These are phyloP conservation scores for Lycorma delicatula DNA, from an alignment of 1,140 invertebrate genomes.

Conservation along the genomic window DNA sequence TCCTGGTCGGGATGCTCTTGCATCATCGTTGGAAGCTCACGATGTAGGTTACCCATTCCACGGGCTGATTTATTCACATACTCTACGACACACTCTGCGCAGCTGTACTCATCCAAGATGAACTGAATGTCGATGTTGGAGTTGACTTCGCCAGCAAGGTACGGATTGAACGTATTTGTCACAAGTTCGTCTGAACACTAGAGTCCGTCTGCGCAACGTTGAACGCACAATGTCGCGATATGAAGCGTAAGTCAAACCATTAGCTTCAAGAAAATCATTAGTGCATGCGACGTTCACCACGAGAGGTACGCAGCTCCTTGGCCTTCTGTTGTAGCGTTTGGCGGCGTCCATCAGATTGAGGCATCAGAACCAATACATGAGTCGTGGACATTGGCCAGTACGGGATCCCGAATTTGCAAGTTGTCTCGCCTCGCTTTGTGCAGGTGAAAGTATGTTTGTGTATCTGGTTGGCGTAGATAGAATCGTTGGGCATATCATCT, in stretches of 20 bases:
- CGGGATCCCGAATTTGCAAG: slow-evolving; percentile 33
- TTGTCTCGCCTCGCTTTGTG: slow-evolving; percentile 31
- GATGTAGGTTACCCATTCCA: slow-evolving; percentile 36
- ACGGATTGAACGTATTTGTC: slow-evolving; percentile 36
- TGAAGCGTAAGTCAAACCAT: neutral
- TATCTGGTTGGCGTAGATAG: slow-evolving; percentile 33
- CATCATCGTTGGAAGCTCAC: slow-evolving; percentile 32
- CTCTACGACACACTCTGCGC: slow-evolving; percentile 33
- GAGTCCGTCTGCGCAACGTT: slow-evolving; percentile 29
- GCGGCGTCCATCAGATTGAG: slow-evolving; percentile 29
- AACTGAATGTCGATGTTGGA: slow-evolving; percentile 39
- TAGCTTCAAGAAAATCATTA: neutral
- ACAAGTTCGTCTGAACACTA: slow-evolving; percentile 33
- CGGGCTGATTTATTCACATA: slow-evolving; percentile 38
- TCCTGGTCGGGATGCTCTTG: slow-evolving; percentile 32
- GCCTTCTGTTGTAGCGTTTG: slow-evolving; percentile 30
- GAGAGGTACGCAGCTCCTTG: slow-evolving; percentile 28
- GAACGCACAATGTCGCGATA: slow-evolving; percentile 35
- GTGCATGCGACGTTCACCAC: slow-evolving; percentile 12
- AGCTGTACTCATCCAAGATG: slow-evolving; percentile 37
- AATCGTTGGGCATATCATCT: slow-evolving; percentile 21
- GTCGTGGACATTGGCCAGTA: slow-evolving; percentile 25
- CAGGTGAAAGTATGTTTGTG: slow-evolving; percentile 37
- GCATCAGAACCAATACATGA: slow-evolving; percentile 32
- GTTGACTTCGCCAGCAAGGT: slow-evolving; percentile 29